Base-by-base conservation (phyloP, 2,797 vertebrate genomes). In the Busarellus nigricollis region DNA sequence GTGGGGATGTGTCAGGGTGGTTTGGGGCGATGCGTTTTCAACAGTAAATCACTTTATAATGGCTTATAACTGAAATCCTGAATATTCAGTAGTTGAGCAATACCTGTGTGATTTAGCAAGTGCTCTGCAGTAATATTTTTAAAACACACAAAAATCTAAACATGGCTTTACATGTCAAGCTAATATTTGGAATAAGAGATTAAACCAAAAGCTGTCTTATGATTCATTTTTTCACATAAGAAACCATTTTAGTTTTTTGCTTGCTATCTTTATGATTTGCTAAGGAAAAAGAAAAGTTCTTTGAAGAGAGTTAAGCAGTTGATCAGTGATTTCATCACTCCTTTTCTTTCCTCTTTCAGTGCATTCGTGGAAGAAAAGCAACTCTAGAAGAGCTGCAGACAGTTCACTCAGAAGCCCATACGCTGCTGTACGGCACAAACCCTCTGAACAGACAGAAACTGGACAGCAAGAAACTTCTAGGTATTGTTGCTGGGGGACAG, bases 351-450 rank as follows among this genome's bases (percentile, higher is more conserved):
- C 63, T 71, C 71, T 28, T 90, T 1, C 97, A 99, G 99, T 99
- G 99, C 88, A 99, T 99, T 96, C 99, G 99, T 5, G 99, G 99
- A 76, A 98, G 99, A 80, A 99, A 99, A 97, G 99, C 99, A 69
- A 99, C 99, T 1, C 97, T 99, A 94, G 99, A 99, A 96, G 99
- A 99, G 97, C 96, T 99, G 67, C 99, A 99, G 98, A 99, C 98
- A 0, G 99, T 99, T 83, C 99, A 99, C 98, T 99, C 99, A 0
- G 99, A 99, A 96, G 98, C 99, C 14, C 99, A 99, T 29, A 98
- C 99, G 2, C 98, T 99, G 89, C 98, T 99, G 54, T 99, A 99
- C 0, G 99, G 99, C 97, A 99, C 99, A 44, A 99, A 99, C 98
- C 99, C 99, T 31, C 98, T 99, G 95, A 98, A 98, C 98, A 98